Base-by-base conservation (phyloP, 2,888 invertebrate genomes). In the Patella caerulea region DNA sequence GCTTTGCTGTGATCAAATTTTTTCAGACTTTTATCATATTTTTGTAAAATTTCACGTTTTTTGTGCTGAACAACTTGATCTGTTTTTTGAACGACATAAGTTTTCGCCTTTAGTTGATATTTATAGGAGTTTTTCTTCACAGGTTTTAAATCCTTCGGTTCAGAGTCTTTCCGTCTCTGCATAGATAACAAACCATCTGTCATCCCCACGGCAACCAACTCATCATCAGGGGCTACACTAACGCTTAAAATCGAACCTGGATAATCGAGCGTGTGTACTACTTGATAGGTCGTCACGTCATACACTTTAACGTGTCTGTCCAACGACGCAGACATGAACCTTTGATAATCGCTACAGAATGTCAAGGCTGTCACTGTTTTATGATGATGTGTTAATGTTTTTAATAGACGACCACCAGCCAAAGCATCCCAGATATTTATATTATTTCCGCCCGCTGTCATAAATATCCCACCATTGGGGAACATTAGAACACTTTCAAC, bases 371-470 rank as follows among this genome's bases (percentile, higher is more conserved):
- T 99, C 1, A 99, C 95, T 0, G 98, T 97, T 93, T 99, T 99
- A 92, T 98, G 97, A 92, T 99, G 99, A 86, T 97, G 96, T 2
- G 95, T 95, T 82, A 99, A 94, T 86, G 94, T 95, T 2, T 96
- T 95, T 45, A 99, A 91, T 76, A 97, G 92, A 90, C 95, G 95
- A 14, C 98, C 98, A 9, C 92, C 92, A 83, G 96, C 94, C 74
- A 97, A 94, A 7, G 95, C 94, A 91, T 99, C 98, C 98, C 98
- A 99, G 0, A 99, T 95, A 92, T 95, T 95, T 9, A 98, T 95
- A 91, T 96, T 95, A 56, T 95, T 96, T 0, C 97, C 97, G 84
- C 98, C 94, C 79, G 97, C 97, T 86, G 97, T 96, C 72, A 98
- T 93, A 89, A 98, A 95, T 86, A 98, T 94, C 70, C 97, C 96